Percentiles rank a stretch among this genome's conserved stretches.
phyloP scores from a whole-genome alignment of 2,888 invertebrate genomes.

The Cephus runcator region DNA sequence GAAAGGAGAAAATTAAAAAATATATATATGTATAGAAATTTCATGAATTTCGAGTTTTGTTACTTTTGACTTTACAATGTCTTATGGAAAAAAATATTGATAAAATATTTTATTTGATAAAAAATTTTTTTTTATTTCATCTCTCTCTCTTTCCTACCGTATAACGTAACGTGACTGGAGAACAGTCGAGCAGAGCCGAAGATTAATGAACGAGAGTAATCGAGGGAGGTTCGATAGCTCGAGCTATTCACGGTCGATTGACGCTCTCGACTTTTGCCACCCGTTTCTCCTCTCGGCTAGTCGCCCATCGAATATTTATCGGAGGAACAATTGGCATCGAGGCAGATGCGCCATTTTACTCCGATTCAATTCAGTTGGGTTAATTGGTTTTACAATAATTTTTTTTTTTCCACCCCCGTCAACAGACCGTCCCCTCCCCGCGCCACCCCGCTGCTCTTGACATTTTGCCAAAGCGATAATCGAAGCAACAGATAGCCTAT shows the following conservation, averaged over 20 bases:
- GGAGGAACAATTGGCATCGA: background rate
- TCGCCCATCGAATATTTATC: background rate
- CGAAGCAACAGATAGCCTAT: constrained; percentile 31
- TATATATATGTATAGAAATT: background rate
- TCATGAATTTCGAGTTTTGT: background rate
- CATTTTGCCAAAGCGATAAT: constrained; percentile 20
- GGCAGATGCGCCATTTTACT: background rate
- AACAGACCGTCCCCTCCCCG: background rate
- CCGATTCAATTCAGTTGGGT: background rate
- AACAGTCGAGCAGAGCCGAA: background rate
- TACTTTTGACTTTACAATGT: background rate
- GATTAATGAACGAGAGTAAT: background rate
- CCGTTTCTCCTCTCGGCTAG: background rate
- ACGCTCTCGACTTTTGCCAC: background rate
- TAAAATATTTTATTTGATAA: background rate
- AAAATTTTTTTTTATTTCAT: background rate
- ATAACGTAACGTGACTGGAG: background rate
- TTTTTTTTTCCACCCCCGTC: background rate
- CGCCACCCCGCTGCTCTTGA: constrained; percentile 18
- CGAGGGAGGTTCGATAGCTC: background rate
- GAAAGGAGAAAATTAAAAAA: background rate
- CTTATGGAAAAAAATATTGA: background rate
- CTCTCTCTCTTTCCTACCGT: background rate
- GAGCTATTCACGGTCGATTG: background rate
- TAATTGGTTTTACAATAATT: background rate